Conservation (phyloP, 2,888 invertebrate genomes). For the Lumbricus terrestris region DNA sequence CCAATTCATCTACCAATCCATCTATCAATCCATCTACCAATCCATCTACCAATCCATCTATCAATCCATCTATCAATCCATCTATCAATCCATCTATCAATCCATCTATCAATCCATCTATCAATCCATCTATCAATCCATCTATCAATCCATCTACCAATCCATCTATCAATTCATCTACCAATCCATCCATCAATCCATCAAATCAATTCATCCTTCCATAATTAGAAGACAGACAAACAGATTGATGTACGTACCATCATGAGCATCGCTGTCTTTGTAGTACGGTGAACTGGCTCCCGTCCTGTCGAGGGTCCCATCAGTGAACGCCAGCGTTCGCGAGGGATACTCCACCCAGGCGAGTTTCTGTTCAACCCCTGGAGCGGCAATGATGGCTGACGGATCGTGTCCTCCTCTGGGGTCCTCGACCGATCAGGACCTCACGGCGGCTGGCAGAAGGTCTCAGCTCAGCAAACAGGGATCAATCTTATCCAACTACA, state of each 20-base stretch:
- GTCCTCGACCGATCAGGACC: background rate
- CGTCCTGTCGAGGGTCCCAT: slow-evolving; percentile 19
- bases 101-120: background rate
- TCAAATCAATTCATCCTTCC: too few species aligned
- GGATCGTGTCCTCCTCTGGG: background rate
- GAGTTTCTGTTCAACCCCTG: slow-evolving; percentile 6
- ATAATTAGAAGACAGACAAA: background rate
- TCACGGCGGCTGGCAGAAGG: background rate
- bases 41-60: background rate
- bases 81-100: background rate
- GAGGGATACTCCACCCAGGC: slow-evolving; percentile 11
- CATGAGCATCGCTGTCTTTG: background rate
- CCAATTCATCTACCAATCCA: background rate
- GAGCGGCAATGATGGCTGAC: background rate
- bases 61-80: background rate
- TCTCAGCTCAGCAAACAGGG: slow-evolving; percentile 38
- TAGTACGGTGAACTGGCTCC: slow-evolving; percentile 23
- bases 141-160: background rate
- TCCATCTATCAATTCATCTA: background rate
- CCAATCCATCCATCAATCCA: too few species aligned
- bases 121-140: too few species aligned
- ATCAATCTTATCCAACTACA: slow-evolving; percentile 43
- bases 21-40: background rate
- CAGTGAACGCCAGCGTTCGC: slow-evolving; percentile 11
- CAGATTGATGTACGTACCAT: background rate